A percentile compares a stretch with the other conserved stretches of the same genome.
phyloP scores from a whole-genome alignment of 2,113 vertebrate species.

The Dipodomys stephensi region DNA sequence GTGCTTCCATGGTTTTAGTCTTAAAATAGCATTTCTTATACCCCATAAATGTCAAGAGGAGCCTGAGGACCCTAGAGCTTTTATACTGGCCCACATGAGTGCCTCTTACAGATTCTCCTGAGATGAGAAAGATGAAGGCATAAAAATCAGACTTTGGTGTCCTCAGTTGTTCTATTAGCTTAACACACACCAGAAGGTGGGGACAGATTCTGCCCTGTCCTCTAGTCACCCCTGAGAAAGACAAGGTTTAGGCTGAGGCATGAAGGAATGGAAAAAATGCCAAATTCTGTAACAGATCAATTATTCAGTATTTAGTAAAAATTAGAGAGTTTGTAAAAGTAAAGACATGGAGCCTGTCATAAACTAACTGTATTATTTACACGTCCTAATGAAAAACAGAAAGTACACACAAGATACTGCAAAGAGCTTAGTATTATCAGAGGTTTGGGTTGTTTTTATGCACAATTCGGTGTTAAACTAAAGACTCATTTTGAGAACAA shows the following conservation, averaged over 20 bases:
- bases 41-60: not conserved
- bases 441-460: not conserved
- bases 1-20: not conserved
- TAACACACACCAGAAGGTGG: accelerated
- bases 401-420: not conserved
- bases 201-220: not conserved
- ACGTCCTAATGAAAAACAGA: not conserved
- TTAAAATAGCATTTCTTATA: not conserved
- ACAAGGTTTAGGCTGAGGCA: not conserved
- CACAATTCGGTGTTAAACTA: not conserved
- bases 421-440: not conserved
- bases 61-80: not conserved
- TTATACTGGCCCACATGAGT: not conserved
- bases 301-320: not conserved
- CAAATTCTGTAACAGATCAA: not conserved
- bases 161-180: not conserved
- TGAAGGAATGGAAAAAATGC: not conserved
- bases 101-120: too few species aligned
- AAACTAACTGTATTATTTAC: not conserved
- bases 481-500: constrained; percentile 19
- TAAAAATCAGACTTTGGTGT: not conserved
- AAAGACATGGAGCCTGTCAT: not conserved
- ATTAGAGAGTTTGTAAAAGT: not conserved
- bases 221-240: not conserved
- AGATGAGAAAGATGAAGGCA: not conserved